These are phyloP conservation scores for Spea multiplicata DNA, from an alignment of 2,113 vertebrate species.

Conservation along the genomic window DNA sequence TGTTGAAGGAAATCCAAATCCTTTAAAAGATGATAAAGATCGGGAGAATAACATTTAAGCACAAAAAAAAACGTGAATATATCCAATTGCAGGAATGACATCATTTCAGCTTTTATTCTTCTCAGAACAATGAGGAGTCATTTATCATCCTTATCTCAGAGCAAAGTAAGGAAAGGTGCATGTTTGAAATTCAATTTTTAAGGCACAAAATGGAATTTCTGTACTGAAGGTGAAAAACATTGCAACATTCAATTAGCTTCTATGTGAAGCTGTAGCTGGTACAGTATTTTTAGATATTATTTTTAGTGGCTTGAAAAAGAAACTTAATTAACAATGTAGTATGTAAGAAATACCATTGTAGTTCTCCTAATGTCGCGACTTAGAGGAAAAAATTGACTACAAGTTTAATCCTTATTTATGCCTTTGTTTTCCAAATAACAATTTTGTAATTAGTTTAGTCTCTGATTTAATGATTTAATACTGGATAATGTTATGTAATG, in stretches of 20 bases:
- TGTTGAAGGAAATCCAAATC: constrained; percentile 28
- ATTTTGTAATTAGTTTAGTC: too few species aligned
- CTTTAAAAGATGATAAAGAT: constrained; percentile 38
- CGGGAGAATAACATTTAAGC: constrained; percentile 45
- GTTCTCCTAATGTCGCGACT: too few species aligned
- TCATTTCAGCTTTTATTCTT: constrained; percentile 49
- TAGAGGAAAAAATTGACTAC: too few species aligned
- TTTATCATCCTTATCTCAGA: constrained; percentile 53
- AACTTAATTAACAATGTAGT: background rate
- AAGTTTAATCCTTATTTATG: too few species aligned
- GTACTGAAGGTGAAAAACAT: constrained; percentile 43
- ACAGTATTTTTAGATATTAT: constrained; percentile 30
- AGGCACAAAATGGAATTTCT: constrained; percentile 44
- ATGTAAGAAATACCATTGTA: background rate
- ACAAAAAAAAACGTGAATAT: constrained; percentile 25
- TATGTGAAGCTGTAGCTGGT: constrained; percentile 7
- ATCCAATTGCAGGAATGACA: constrained; percentile 20
- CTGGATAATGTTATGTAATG: too few species aligned
- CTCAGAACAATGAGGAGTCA: constrained; percentile 7
- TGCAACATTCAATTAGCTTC: constrained; percentile 43
- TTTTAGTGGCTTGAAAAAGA: constrained; percentile 18
- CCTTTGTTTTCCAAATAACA: too few species aligned
- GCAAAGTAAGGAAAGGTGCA: constrained; percentile 44
- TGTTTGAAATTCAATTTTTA: constrained; percentile 11
- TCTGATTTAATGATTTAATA: too few species aligned